A percentile compares a stretch with the other conserved stretches of the same genome.
Evolutionary conservation across 2,888 invertebrate genomes (phyloP).

Genomic region (Sinelater perroti): DNA sequence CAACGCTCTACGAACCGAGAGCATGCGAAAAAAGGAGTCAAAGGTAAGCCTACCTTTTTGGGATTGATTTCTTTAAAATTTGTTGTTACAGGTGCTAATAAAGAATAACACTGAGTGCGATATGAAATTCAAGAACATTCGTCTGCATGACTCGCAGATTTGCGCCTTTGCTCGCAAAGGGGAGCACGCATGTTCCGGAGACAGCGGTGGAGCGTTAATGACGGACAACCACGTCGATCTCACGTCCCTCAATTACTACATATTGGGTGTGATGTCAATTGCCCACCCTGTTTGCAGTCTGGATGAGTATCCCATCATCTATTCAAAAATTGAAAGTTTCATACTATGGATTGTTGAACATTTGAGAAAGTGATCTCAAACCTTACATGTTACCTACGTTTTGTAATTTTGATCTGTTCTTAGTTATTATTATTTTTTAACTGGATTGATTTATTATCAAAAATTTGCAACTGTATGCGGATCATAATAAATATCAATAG

Average conservation of each 20-base stretch:
- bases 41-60: background rate
- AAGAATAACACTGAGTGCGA: constrained; percentile 3
- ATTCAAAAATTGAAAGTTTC: background rate
- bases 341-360: background rate
- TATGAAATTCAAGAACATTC: background rate
- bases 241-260: background rate
- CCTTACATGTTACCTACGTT: too few relatives aligned
- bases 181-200: constrained; percentile 69
- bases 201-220: constrained; percentile 69
- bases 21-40: background rate
- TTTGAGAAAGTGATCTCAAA: too few relatives aligned
- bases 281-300: background rate
- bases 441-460: too few relatives aligned
- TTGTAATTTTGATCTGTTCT: too few relatives aligned
- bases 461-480: too few relatives aligned
- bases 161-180: constrained; percentile 68
- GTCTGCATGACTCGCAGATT: constrained; percentile 60
- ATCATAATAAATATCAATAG: too few relatives aligned
- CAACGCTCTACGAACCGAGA: background rate
- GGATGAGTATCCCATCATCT: background rate
- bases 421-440: too few relatives aligned
- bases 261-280: background rate
- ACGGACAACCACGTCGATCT: background rate
- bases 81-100: constrained; percentile 12
- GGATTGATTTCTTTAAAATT: background rate